These are phyloP conservation scores for Leptarthrus brevirostris DNA, from an alignment of 2,888 invertebrate genomes.

Conservation along the genomic window DNA sequence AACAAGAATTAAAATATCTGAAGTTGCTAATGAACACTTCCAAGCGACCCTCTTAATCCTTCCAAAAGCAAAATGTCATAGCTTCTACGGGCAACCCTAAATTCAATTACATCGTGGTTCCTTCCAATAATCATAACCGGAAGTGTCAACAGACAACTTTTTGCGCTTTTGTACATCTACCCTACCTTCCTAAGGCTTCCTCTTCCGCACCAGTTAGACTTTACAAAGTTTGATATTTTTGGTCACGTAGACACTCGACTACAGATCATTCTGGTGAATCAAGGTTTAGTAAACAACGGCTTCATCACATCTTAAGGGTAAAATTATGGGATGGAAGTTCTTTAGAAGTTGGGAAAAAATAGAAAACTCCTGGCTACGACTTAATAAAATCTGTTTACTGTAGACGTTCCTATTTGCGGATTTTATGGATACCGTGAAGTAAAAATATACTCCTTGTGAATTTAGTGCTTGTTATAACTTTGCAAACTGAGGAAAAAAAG, in stretches of 20 bases:
- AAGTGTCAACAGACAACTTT: constrained; percentile 11
- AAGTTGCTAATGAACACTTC: not conserved
- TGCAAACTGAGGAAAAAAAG: too few species aligned
- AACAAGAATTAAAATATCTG: not conserved
- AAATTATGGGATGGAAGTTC: not conserved
- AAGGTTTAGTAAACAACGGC: constrained; percentile 10
- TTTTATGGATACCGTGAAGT: too few species aligned
- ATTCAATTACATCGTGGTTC: constrained; percentile 11
- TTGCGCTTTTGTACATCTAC: constrained; percentile 1
- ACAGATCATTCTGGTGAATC: not conserved
- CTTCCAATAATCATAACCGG: constrained; percentile 17
- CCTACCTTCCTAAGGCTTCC: too few species aligned
- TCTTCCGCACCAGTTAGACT: not conserved
- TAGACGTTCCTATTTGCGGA: not conserved
- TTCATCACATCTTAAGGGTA: not conserved
- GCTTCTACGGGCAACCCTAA: too few species aligned
- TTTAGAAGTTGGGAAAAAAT: not conserved
- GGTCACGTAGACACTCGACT: not conserved
- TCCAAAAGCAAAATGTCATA: too few species aligned
- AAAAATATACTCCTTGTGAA: too few species aligned
- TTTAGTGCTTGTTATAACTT: too few species aligned
- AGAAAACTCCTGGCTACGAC: not conserved
- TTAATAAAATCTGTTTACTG: constrained; percentile 3
- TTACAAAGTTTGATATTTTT: not conserved
- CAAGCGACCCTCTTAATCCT: not conserved